These are phyloP conservation scores for Limonius californicus DNA, from an alignment of 1,140 invertebrate genomes.

Conservation along the genomic window DNA sequence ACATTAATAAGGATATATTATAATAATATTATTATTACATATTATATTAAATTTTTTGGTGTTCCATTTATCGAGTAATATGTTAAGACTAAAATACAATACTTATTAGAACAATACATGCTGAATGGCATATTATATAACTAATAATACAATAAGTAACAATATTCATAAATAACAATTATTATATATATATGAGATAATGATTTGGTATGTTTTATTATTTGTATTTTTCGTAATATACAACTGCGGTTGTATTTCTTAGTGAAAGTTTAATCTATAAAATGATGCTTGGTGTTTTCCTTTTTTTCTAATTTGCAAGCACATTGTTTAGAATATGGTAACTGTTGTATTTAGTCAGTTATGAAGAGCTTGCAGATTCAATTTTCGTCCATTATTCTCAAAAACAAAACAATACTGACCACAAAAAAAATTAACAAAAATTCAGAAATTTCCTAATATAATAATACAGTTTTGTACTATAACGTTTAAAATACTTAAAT, in stretches of 20 bases:
- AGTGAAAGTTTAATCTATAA: too few species aligned
- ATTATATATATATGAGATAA: not conserved
- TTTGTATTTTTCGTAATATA: not conserved
- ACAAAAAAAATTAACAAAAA: not conserved
- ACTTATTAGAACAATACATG: conserved; percentile 7
- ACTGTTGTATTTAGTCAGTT: too few species aligned
- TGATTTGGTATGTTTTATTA: not conserved
- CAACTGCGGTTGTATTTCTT: too few species aligned
- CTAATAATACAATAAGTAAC: conserved; percentile 10
- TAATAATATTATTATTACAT: not conserved
- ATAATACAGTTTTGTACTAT: conserved; percentile 14
- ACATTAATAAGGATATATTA: conserved; percentile 1
- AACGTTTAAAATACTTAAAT: conserved; percentile 2
- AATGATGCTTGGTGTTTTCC: too few species aligned
- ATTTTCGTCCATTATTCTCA: too few species aligned
- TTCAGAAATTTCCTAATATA: not conserved
- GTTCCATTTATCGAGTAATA: conserved; percentile 4
- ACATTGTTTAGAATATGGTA: too few species aligned
- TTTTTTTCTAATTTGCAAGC: too few species aligned
- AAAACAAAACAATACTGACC: conserved; percentile 5
- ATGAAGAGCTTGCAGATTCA: too few species aligned
- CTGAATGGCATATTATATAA: not conserved
- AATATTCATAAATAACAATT: conserved; percentile 7
- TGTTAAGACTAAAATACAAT: not conserved
- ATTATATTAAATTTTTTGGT: conserved; percentile 7